Evolutionary conservation across 2,113 vertebrate genomes (phyloP).

Genomic region (Seriola rivoliana): DNA sequence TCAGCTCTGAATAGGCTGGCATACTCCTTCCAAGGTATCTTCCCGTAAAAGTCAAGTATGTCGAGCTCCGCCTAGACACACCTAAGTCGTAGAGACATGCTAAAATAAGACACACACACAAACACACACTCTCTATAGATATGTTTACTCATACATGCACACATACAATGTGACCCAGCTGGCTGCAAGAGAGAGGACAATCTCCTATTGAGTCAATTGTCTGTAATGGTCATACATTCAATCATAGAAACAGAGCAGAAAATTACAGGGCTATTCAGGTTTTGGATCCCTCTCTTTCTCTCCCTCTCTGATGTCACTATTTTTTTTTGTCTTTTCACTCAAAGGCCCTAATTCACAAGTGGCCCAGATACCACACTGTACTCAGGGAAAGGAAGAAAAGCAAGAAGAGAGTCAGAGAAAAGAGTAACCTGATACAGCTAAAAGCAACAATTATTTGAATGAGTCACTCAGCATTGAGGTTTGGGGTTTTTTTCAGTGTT

Average conservation of each 20-base stretch:
- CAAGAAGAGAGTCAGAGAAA: slow-evolving; percentile 51
- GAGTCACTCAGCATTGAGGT: slow-evolving; percentile 76
- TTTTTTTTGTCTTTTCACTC: slow-evolving; percentile 47
- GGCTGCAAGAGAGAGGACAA: background rate
- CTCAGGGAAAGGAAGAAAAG: slow-evolving; percentile 47
- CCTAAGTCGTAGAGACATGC: background rate
- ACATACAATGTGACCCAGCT: slow-evolving; percentile 15
- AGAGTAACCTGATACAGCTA: slow-evolving; percentile 75
- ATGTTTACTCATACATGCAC: slow-evolving; percentile 5
- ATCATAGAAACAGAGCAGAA: slow-evolving; percentile 54
- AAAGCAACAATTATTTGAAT: slow-evolving; percentile 82
- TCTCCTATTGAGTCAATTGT: slow-evolving; percentile 34
- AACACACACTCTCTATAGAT: background rate
- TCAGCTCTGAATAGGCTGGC: slow-evolving; percentile 9
- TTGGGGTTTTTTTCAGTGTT: slow-evolving; percentile 56
- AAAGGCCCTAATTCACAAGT: slow-evolving; percentile 77
- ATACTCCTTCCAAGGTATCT: slow-evolving; percentile 20
- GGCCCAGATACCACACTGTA: slow-evolving; percentile 72
- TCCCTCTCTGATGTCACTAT: slow-evolving; percentile 64
- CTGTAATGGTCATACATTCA: slow-evolving; percentile 30
- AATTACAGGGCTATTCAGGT: slow-evolving; percentile 59
- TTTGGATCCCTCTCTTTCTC: slow-evolving; percentile 51
- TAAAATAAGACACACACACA: slow-evolving; percentile 1
- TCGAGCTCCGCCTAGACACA: slow-evolving; percentile 42
- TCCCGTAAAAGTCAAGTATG: slow-evolving; percentile 19